phyloP scores from a whole-genome alignment of 2,888 invertebrate genomes.

The Lithodes maja region DNA sequence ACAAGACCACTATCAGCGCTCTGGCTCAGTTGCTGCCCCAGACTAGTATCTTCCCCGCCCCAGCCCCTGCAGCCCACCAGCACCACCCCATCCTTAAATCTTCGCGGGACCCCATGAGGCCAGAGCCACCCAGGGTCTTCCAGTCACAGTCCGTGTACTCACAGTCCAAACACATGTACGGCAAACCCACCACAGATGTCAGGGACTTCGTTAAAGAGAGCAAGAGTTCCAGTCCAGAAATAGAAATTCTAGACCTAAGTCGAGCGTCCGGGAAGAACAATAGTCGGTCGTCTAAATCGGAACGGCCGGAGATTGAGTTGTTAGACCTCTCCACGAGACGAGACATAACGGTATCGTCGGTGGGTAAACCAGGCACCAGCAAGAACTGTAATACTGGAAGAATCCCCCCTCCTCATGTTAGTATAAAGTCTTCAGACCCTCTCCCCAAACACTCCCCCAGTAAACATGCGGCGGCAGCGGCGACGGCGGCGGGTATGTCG shows the following conservation, averaged over 20 bases:
- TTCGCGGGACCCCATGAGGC: constrained; percentile 60
- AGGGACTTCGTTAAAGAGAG: constrained; percentile 50
- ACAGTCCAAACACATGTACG: constrained; percentile 69
- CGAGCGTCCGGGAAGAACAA: constrained; percentile 53
- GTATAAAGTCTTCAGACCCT: constrained; percentile 64
- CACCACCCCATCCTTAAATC: constrained; percentile 52
- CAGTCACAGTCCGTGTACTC: constrained; percentile 68
- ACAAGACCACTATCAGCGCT: constrained; percentile 70
- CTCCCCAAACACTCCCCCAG: constrained; percentile 39
- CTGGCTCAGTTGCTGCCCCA: constrained; percentile 69
- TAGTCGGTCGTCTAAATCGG: constrained; percentile 47
- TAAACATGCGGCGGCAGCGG: constrained; percentile 48
- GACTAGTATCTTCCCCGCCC: constrained; percentile 70
- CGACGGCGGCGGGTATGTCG: constrained; percentile 36
- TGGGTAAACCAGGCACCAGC: constrained; percentile 64
- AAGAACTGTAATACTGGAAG: constrained; percentile 59
- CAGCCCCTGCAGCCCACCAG: constrained; percentile 69
- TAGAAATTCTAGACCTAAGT: constrained; percentile 70
- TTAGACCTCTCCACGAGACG: constrained; percentile 68
- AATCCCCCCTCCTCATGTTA: constrained; percentile 68
- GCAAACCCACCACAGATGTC: constrained; percentile 66
- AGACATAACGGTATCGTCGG: constrained; percentile 70
- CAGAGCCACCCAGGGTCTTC: constrained; percentile 69
- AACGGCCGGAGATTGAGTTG: constrained; percentile 67
- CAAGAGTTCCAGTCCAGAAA: constrained; percentile 68